Base-by-base conservation (phyloP, 2,888 invertebrate genomes). In the Hyppa rectilinea region DNA sequence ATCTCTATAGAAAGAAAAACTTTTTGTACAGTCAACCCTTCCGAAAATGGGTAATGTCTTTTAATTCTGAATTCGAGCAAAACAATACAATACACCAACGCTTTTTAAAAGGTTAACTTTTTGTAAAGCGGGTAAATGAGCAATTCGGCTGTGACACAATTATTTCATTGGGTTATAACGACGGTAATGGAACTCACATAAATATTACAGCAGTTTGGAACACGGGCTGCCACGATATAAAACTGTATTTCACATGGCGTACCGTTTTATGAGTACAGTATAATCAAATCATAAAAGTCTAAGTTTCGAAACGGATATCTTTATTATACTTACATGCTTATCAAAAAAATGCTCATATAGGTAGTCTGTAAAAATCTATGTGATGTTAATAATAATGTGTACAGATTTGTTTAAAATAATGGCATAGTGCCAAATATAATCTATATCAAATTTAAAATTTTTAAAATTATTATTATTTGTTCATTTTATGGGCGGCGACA, bases 331-430 rank as follows among this genome's bases (percentile, higher is more conserved):
- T 36, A 26, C 26, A 4, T 50, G 79, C 49, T 72, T 61, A 45
- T 45, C 4, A 47, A n/a, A 59, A 43, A 56, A 43, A 71, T 69
- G 71, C 71, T 73, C 81, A 69, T 67, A 45, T n/a, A 67, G n/a
- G 61, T 78, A 78, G 75, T 72, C 47, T 75, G 50, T 71, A 65
- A 70, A 63, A 74, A 75, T 78, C 40, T 60, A 70, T 82, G 78
- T 82, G 82, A 82, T 84, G 69, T 74, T 84, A 82, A 52, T 50
- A 40, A 55, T 78, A 60, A 66, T 72, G 26, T 59, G 70, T 75
- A 62, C 49, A 73, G 40, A 45, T 71, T 61, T 70, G n/a, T 66
- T 45, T 49, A 43, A 66, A 63, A 40, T 52, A 45, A 56, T 61
- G 77, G 77, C 77, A 78, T 43, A 61, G 81, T 78, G 77, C 77